phyloP scores from a whole-genome alignment of 2,113 vertebrate species.

The Poecile atricapillus region DNA sequence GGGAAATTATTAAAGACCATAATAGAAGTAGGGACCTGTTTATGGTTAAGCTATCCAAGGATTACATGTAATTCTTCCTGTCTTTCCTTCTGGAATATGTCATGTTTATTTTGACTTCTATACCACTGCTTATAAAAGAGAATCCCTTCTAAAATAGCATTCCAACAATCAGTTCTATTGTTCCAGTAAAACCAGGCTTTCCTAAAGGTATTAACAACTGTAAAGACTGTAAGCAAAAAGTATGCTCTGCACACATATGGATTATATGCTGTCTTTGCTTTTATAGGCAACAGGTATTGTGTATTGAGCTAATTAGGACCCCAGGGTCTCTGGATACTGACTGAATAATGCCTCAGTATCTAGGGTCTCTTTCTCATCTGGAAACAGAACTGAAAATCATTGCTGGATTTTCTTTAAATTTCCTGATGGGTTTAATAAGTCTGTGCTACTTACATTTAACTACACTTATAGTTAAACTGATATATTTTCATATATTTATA shows the following conservation, averaged over 20 bases:
- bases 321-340: neutral
- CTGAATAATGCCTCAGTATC: neutral
- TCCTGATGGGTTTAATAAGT: neutral
- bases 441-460: neutral
- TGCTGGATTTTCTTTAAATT: slow-evolving; percentile 13
- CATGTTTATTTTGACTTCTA: neutral
- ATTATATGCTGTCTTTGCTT: neutral
- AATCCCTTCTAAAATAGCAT: neutral
- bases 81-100: neutral
- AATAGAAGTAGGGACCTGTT: neutral
- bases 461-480: neutral
- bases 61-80: neutral
- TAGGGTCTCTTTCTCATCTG: neutral
- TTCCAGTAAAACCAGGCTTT: neutral
- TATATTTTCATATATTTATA: neutral
- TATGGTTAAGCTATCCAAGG: neutral
- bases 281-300: neutral
- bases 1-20: neutral
- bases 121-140: neutral
- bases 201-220: neutral
- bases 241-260: neutral
- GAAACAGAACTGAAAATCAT: slow-evolving; percentile 30
- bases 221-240: neutral
- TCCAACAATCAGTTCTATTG: neutral
- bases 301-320: slow-evolving; percentile 57